phyloP scores from a whole-genome alignment of 1,140 invertebrate species.

The Drosophila sulfurigaster region DNA sequence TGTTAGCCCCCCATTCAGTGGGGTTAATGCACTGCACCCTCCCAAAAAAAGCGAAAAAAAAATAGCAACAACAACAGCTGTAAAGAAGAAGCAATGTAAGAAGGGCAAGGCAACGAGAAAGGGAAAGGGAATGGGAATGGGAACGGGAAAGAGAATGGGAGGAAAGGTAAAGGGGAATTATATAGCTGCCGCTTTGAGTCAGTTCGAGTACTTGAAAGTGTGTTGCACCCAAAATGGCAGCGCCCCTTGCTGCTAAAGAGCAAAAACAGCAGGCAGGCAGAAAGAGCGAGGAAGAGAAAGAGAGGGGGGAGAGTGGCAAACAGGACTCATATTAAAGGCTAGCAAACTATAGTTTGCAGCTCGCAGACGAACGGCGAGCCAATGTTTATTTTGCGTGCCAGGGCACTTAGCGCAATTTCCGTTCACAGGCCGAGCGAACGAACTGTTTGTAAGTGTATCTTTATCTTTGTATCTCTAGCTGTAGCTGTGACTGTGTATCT shows the following conservation, averaged over 20 bases:
- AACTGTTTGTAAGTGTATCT: constrained; percentile 23
- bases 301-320: background rate
- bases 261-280: background rate
- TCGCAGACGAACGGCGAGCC: constrained; percentile 19
- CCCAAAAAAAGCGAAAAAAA: constrained; percentile 39
- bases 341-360: background rate
- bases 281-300: background rate
- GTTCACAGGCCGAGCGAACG: constrained; percentile 45
- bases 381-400: constrained; percentile 76
- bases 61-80: constrained; percentile 16
- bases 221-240: constrained; percentile 72
- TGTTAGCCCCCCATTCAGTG: constrained; percentile 27
- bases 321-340: constrained; percentile 36
- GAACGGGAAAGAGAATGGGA: constrained; percentile 1
- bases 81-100: constrained; percentile 14
- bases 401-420: constrained; percentile 69
- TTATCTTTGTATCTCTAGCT: constrained; percentile 19
- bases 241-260: constrained; percentile 33
- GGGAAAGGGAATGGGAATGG: background rate
- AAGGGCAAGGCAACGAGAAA: background rate
- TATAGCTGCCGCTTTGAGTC: constrained; percentile 58
- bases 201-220: constrained; percentile 73
- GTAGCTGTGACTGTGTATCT: background rate
- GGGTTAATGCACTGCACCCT: constrained; percentile 58
- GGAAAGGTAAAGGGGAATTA: constrained; percentile 33